Conservation (phyloP, 2,113 vertebrate genomes). For the Columba livia region DNA sequence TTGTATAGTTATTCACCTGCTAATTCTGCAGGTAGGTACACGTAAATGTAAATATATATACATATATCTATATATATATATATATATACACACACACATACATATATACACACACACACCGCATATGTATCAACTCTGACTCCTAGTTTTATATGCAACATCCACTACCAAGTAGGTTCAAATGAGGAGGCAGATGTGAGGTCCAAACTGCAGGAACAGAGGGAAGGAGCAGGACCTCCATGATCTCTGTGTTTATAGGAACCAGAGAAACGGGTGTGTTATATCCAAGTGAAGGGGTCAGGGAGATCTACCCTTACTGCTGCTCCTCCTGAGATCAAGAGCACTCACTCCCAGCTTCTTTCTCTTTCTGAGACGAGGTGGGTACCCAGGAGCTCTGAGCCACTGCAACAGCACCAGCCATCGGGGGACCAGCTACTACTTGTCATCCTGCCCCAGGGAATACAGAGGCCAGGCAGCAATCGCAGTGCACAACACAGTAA, state of each 20-base stretch:
- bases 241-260: neutral
- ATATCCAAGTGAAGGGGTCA: neutral
- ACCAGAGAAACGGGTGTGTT: neutral
- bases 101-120: neutral
- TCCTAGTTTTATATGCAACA: neutral
- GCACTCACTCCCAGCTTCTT: neutral
- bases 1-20: neutral
- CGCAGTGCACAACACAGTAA: neutral
- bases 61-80: neutral
- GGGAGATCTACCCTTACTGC: neutral
- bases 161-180: neutral
- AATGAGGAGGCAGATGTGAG: neutral
- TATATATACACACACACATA: neutral
- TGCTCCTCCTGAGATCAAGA: neutral
- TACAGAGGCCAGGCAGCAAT: neutral
- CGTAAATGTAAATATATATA: neutral
- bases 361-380: neutral
- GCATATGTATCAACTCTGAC: neutral
- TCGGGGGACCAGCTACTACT: neutral
- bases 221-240: neutral
- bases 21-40: neutral
- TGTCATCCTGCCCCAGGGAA: neutral
- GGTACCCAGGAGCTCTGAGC: rapidly evolving
- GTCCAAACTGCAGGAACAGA: neutral
- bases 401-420: neutral